Evolutionary conservation across 64 coral and sea anemone genomes (phyloP), one percentile per base, ranked within the genome.

Genomic region (Montipora foliosa): DNA sequence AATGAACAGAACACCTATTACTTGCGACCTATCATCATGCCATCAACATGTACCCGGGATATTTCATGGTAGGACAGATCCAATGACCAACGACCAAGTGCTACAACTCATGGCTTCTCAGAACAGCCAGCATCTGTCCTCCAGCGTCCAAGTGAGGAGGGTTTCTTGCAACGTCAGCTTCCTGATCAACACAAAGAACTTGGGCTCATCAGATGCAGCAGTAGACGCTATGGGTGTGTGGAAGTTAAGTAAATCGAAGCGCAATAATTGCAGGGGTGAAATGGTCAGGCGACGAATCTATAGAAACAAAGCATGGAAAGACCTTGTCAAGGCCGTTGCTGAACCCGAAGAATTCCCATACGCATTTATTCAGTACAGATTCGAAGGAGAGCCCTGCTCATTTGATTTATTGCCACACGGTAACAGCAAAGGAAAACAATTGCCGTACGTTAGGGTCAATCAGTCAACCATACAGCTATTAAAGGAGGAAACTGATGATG

Each of bases 301-400:
- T 19, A 74, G 71, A 74, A 74, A 74, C 71, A 74, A 74, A 74
- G 71, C 71, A 74, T 74, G 71, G 71, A 74, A 74, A 74, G 71
- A 74, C 71, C 71, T 74, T 24, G 71, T 74, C 21, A 74, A 74
- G 71, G 71, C 71, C 71, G 19, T 74, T 74, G 71, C 44, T 74
- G 71, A 74, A 74, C 71, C 71, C 14, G 71, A 74, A 74, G 71
- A 74, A 74, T 74, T 13, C 8, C 71, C 71, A 74, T 74, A 74
- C 25, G 71, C 44, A 74, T 74, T 74, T 21, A 74, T 74, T 74
- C 25, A 74, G 71, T 74, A 74, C 71, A 29, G 71, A 74, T 74
- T 74, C 19, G 71, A 19, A 24, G 71, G 71, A 74, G 16, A 74
- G 4, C 19, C 71, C 19, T 74, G 71, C 21, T 74, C 71, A 74